Evolutionary conservation across 2,113 vertebrate genomes (phyloP).

Genomic region (Corynorhinus townsendii): DNA sequence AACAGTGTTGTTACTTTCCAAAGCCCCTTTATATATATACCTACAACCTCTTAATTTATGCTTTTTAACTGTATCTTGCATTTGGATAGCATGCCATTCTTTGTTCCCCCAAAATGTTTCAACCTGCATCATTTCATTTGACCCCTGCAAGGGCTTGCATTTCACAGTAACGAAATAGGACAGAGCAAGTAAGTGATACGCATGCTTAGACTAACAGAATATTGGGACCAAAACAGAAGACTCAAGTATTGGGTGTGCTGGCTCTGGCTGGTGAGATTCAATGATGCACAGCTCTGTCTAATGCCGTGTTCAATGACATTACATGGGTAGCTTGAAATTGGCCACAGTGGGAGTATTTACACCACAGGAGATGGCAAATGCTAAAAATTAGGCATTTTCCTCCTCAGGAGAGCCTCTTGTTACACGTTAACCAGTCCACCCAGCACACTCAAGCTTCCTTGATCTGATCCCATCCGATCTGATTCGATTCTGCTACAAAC

Average conservation of each 20-base stretch:
- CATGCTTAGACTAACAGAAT: background rate
- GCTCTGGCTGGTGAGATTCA: background rate
- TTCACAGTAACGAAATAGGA: background rate
- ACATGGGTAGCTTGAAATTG: background rate
- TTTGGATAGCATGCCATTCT: background rate
- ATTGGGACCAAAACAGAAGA: background rate
- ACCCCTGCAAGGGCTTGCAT: background rate
- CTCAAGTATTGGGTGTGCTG: background rate
- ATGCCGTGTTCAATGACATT: background rate
- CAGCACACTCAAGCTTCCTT: too few relatives aligned
- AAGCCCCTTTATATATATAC: background rate
- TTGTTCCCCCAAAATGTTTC: background rate
- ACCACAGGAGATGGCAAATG: background rate
- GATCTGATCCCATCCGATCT: background rate
- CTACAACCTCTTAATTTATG: background rate
- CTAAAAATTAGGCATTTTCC: background rate
- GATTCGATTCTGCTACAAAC: background rate
- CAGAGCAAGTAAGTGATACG: background rate
- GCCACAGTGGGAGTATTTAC: background rate
- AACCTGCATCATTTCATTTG: background rate
- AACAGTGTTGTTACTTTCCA: background rate
- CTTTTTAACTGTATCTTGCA: background rate
- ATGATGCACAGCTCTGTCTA: background rate
- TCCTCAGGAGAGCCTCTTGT: background rate
- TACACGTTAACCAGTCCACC: background rate